Evolutionary conservation across 2,113 vertebrate species (phyloP).

Genomic region (Actenoides hombroni): DNA sequence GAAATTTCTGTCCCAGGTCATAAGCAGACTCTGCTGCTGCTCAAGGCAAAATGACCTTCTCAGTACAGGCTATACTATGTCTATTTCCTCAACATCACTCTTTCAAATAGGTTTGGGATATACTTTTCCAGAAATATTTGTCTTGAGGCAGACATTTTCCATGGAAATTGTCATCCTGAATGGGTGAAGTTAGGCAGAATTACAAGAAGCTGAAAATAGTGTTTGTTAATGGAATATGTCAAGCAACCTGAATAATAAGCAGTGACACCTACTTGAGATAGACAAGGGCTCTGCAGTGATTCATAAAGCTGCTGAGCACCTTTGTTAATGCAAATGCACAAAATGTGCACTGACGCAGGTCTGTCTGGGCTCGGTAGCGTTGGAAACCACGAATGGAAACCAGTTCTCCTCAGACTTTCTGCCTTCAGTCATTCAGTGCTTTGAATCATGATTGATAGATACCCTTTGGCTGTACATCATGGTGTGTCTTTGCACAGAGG

Average conservation of each 20-base stretch:
- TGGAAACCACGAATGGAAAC: background rate
- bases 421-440: background rate
- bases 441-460: background rate
- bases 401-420: background rate
- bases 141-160: background rate
- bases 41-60: background rate
- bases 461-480: background rate
- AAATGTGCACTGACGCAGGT: background rate
- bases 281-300: background rate
- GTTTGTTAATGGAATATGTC: background rate
- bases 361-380: background rate
- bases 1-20: background rate
- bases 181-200: background rate
- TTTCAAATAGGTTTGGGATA: background rate
- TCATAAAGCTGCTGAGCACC: background rate
- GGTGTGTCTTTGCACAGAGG: background rate
- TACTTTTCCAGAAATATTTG: background rate
- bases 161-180: background rate
- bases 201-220: constrained; percentile 7
- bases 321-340: background rate
- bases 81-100: background rate
- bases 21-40: background rate
- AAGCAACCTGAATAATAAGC: constrained; percentile 4
- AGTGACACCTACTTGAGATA: background rate
- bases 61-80: background rate